phyloP scores from a whole-genome alignment of 2,888 invertebrate species.

The Trichogramma evanescens region DNA sequence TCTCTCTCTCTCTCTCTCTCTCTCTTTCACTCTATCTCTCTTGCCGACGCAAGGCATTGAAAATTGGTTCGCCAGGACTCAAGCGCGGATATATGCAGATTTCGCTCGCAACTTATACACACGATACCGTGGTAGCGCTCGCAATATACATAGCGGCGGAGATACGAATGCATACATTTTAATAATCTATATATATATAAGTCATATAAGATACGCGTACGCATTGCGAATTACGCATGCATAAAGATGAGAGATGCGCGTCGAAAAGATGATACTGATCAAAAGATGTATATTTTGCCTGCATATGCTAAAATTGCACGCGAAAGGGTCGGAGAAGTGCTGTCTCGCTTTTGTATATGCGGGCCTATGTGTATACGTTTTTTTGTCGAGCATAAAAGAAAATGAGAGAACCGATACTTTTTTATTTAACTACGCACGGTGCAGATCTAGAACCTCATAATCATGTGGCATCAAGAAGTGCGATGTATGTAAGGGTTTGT shows the following conservation, averaged over 20 bases:
- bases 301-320: neutral
- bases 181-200: neutral
- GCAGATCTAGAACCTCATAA: too few relatives aligned
- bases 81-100: conserved; percentile 4
- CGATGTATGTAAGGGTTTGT: too few relatives aligned
- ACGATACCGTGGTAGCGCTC: neutral
- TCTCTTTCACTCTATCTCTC: conserved; percentile 3
- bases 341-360: neutral
- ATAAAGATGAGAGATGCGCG: conserved; percentile 4
- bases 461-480: too few relatives aligned
- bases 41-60: neutral
- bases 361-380: neutral
- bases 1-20: conserved; percentile 19
- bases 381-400: too few relatives aligned
- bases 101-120: neutral
- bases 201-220: too few relatives aligned
- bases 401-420: too few relatives aligned
- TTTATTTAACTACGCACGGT: too few relatives aligned
- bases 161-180: neutral
- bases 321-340: neutral
- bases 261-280: conserved; percentile 1
- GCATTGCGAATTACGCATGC: neutral
- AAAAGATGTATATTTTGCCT: neutral
- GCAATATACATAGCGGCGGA: neutral
- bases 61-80: conserved; percentile 13